Base-by-base conservation (phyloP, 2,888 invertebrate species). In the Drosophila anomalata region DNA sequence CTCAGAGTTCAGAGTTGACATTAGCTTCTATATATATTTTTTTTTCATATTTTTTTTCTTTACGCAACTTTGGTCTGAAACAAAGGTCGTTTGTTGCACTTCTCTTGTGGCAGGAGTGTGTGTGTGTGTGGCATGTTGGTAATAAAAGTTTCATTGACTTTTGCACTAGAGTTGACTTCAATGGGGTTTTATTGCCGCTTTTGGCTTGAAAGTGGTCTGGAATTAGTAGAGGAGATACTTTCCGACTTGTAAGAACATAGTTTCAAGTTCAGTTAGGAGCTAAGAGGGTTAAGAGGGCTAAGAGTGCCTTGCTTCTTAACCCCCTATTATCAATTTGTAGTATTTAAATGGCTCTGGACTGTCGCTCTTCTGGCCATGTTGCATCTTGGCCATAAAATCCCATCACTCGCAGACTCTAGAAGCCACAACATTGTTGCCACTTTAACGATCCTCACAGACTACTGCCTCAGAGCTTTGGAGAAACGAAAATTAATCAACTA, bases 131-230 rank as follows among this genome's bases (percentile, higher is more conserved):
- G 68, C 33, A 67, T 55, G 69, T 68, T 69, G 58, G 79, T 60
- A 71, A 81, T 77, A 81, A 81, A 76, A 78, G 68, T 83, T 78
- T 74, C 78, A 76, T 79, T 77, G 78, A 78, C 83, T 77, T 74
- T 77, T 79, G 66, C 79, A 65, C 79, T 58, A 77, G 52, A 79
- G 70, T 56, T 79, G 61, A 78, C 63, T 79, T 73, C 73, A 69
- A 79, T 82, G 76, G 63, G 17, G 17, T 17, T 17, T 17, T 17
- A 17, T 17, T 17, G 17, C 17, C 17, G 17, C 17, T 17, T 14
- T 14, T 14, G 22, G 4, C 22, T 22, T 22, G 22, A 4, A 3
- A 22, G 5, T 4, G 5, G 22, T 4, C 22, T 24, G 22, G 22
- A 24, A 3, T 4, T 24, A 24, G 2, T 3, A 4, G 22, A 3